Evolutionary conservation across 2,797 vertebrate genomes (phyloP).

Genomic region (Trachurus trachurus): DNA sequence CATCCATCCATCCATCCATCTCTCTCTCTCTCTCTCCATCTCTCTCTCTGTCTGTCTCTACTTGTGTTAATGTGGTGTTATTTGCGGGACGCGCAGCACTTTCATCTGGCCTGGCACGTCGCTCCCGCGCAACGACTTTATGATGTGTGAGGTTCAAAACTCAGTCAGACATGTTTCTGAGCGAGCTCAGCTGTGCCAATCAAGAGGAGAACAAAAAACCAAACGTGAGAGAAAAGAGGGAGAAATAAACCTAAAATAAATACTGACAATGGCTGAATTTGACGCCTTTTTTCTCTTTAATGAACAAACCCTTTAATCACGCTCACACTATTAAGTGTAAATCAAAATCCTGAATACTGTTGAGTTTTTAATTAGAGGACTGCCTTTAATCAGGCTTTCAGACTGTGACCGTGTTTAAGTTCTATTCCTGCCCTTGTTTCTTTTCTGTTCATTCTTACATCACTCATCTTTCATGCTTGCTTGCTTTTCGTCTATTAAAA

Average conservation of each 20-base stretch:
- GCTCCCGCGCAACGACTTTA: conserved; percentile 68
- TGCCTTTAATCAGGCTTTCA: conserved; percentile 35
- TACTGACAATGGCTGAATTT: neutral
- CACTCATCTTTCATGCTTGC: neutral
- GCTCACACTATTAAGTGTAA: conserved; percentile 46
- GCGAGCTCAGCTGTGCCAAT: conserved; percentile 52
- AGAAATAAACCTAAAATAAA: conserved; percentile 8
- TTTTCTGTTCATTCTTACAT: neutral
- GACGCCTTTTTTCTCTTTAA: conserved; percentile 33
- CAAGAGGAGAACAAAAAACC: neutral
- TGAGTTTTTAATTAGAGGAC: conserved; percentile 49
- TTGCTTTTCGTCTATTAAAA: conserved; percentile 7
- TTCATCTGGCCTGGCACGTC: conserved; percentile 67
- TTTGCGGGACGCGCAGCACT: conserved; percentile 45
- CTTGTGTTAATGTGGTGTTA: conserved; percentile 52
- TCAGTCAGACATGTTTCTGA: conserved; percentile 64
- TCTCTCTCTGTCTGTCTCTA: conserved; percentile 10
- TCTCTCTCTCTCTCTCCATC: neutral
- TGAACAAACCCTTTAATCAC: conserved; percentile 56
- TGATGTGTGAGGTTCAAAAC: conserved; percentile 80
- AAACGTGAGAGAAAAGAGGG: too few species aligned
- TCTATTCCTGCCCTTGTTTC: neutral
- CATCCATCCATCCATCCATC: neutral
- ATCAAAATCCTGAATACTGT: conserved; percentile 34
- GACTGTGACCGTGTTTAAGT: conserved; percentile 9